Evolutionary conservation across 2,113 vertebrate genomes (phyloP).

Genomic region (Phrynosoma blainvillii): DNA sequence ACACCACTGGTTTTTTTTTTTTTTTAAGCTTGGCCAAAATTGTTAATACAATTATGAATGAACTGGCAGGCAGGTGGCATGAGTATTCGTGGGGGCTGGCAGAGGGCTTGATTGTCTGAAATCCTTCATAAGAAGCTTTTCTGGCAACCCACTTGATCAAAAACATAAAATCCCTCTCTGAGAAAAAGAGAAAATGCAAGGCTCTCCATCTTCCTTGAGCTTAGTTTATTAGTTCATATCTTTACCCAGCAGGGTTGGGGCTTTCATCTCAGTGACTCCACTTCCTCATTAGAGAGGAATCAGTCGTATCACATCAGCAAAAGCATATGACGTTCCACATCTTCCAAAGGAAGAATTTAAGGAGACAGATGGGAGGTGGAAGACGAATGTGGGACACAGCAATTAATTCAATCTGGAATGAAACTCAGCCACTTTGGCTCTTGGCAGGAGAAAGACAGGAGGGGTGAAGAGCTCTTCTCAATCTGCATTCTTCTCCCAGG

Average conservation of each 20-base stretch:
- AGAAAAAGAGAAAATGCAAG: not conserved
- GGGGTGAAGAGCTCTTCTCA: not conserved
- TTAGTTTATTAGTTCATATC: conserved; percentile 59
- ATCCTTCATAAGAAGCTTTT: not conserved
- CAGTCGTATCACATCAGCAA: conserved; percentile 64
- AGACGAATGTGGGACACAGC: not conserved
- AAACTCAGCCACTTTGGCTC: conserved; percentile 3
- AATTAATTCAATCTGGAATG: conserved; percentile 21
- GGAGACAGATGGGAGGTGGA: conserved; percentile 39
- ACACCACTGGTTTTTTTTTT: not conserved
- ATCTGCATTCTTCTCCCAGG: not conserved
- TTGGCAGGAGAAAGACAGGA: not conserved
- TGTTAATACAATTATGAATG: not conserved
- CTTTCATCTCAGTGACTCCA: conserved; percentile 68
- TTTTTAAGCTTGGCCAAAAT: not conserved
- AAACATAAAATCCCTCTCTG: conserved; percentile 31
- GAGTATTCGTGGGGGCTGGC: not conserved
- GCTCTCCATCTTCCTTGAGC: conserved; percentile 19
- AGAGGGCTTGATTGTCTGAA: conserved; percentile 10
- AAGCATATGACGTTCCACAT: conserved; percentile 29
- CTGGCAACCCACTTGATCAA: conserved; percentile 38
- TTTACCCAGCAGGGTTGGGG: conserved; percentile 38
- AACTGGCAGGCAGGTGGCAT: conserved; percentile 16
- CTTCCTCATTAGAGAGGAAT: conserved; percentile 72
- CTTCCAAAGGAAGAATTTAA: conserved; percentile 33